Evolutionary conservation across 2,113 vertebrate species (phyloP).

Genomic region (Gavia stellata): DNA sequence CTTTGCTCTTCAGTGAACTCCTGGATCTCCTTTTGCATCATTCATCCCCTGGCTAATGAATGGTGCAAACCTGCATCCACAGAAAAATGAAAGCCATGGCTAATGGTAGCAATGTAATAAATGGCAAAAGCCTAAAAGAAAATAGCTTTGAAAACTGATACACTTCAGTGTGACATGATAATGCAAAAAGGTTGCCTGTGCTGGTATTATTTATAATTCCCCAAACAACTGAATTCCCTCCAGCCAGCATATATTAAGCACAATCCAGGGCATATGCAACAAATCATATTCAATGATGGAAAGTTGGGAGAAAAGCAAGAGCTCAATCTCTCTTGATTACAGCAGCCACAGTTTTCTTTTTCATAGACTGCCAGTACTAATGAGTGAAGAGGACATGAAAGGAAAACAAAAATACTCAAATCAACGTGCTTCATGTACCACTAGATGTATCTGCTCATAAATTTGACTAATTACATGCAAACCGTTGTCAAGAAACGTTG

Average conservation of each 20-base stretch:
- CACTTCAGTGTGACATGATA: not conserved
- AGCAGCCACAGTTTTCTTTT: slow-evolving; percentile 34
- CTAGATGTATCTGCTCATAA: not conserved
- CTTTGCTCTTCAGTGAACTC: not conserved
- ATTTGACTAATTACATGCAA: not conserved
- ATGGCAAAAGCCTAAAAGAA: not conserved
- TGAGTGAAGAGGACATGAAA: not conserved
- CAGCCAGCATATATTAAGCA: slow-evolving; percentile 6
- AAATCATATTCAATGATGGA: slow-evolving; percentile 41
- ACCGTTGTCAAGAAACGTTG: not conserved
- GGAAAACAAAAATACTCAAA: slow-evolving; percentile 15
- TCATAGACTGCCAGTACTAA: slow-evolving; percentile 8
- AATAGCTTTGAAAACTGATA: slow-evolving; percentile 16
- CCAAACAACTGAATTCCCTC: not conserved
- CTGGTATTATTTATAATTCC: slow-evolving; percentile 28
- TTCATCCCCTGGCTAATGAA: not conserved
- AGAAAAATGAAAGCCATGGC: not conserved
- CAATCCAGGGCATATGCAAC: slow-evolving; percentile 23
- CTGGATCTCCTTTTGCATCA: not conserved
- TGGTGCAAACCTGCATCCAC: not conserved
- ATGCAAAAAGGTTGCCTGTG: not conserved
- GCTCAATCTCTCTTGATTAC: slow-evolving; percentile 27
- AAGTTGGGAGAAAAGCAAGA: slow-evolving; percentile 21
- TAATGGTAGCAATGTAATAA: not conserved
- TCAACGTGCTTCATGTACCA: not conserved